Evolutionary conservation across 2,113 vertebrate species (phyloP).

Genomic region (Potamarius usumacintae): DNA sequence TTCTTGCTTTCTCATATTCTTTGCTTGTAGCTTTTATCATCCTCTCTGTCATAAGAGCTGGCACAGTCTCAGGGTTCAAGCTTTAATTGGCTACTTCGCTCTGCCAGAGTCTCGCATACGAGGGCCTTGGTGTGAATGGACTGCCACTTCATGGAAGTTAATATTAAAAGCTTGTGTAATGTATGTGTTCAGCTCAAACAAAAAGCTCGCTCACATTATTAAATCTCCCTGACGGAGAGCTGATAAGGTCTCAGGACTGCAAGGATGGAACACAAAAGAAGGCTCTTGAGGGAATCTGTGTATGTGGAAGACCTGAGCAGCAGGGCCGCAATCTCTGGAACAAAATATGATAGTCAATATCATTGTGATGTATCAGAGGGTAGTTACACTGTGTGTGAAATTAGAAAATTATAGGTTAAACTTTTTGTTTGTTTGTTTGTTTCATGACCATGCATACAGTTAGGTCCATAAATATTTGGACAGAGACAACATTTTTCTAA

Average conservation of each 20-base stretch:
- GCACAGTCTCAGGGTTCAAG: not conserved
- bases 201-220: slow-evolving; percentile 5
- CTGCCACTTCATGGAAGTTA: not conserved
- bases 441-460: not conserved
- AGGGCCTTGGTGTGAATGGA: not conserved
- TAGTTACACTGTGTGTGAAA: not conserved
- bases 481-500: too few relatives aligned
- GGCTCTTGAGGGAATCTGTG: not conserved
- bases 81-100: not conserved
- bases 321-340: not conserved
- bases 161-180: not conserved
- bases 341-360: not conserved
- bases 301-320: not conserved
- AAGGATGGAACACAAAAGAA: not conserved
- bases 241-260: slow-evolving; percentile 9
- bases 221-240: not conserved
- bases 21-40: not conserved
- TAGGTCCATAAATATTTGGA: too few relatives aligned
- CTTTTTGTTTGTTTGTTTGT: too few relatives aligned
- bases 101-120: not conserved
- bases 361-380: not conserved
- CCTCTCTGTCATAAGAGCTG: not conserved
- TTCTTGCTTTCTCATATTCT: not conserved
- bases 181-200: not conserved
- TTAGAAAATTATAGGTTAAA: too few relatives aligned